Conservation (phyloP, 2,888 invertebrate species). For the Xestoiulus laeticollis region DNA sequence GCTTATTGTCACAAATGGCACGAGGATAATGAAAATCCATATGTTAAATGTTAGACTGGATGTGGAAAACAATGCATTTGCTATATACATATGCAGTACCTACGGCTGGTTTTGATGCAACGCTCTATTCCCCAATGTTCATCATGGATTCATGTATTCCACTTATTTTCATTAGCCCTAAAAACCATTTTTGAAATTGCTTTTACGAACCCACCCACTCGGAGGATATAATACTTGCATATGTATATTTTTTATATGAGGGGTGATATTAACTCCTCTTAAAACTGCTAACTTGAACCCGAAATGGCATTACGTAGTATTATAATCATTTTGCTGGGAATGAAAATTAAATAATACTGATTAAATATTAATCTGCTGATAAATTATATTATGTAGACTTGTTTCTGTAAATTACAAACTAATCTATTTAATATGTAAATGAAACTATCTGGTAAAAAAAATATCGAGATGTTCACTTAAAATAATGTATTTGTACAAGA, state of each 20-base stretch:
- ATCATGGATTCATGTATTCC: conserved; percentile 9
- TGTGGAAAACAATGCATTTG: not conserved
- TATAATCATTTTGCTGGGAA: not conserved
- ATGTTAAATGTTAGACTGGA: conserved; percentile 31
- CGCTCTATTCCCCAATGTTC: conserved; percentile 1
- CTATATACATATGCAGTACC: not conserved
- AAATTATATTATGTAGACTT: not conserved
- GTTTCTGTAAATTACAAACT: not conserved
- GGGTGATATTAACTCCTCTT: not conserved
- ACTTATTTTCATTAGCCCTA: conserved; percentile 29
- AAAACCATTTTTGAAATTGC: conserved; percentile 37
- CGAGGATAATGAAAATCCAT: conserved; percentile 34
- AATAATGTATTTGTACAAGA: too few species aligned
- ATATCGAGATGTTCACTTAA: too few species aligned
- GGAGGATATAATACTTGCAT: not conserved
- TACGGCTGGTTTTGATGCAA: not conserved
- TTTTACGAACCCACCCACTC: not conserved
- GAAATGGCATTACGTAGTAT: not conserved
- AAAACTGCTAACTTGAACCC: not conserved
- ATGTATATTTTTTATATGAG: not conserved
- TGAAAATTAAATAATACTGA: conserved; percentile 1
- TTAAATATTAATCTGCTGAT: not conserved
- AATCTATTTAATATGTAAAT: too few species aligned
- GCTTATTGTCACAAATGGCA: conserved; percentile 28
- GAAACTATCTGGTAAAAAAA: too few species aligned